Base-by-base conservation (phyloP, 2,113 vertebrate genomes). In the Phalacrocorax aristotelis region DNA sequence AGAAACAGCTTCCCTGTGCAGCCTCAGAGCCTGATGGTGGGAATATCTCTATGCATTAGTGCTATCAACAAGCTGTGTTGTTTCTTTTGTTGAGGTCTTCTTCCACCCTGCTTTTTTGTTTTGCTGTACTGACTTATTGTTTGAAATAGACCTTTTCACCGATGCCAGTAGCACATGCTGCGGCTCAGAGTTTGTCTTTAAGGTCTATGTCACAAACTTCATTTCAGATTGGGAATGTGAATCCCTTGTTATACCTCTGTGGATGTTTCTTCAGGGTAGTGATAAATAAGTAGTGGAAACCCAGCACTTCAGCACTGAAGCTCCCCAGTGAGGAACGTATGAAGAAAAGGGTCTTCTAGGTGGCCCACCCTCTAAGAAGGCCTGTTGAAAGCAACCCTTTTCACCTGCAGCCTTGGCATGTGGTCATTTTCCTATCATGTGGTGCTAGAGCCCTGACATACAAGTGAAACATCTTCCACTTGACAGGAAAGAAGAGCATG, bases 271-370 rank as follows among this genome's bases (percentile, higher is more conserved):
- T 74, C 65, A 66, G 29, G 8, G 10, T 26, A 60, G 20, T 74
- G 54, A 25, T 16, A 71, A 78, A 13, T 36, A 83, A 84, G 17
- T 20, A 72, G 20, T 29, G 21, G 23, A 95, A 93, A 77, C 4
- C 26, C 38, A 83, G 49, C 22, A 60, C 38, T 38, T 38, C 32
- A 86, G 14, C n/a, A 32, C 19, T 30, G 48, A 83, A 80, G 15
- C 29, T 88, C 38, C 10, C 10, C 26, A 42, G 3, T 0, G 0
- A 74, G 80, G 23, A 89, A 72, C 0, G 1, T 9, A 46, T 16
- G n/a, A 72, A 60, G 21, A 76, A 75, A 86, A 81, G 19, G 9
- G 3, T 49, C 42, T 82, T 18, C 40, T 58, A 61, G 34, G 23
- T 38, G 42, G 6, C 27, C 20, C 11, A 23, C 10, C 20, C n/a